Percentiles rank a stretch among this genome's conserved stretches.
phyloP scores from a whole-genome alignment of 1,140 invertebrate genomes.

The Cotesia glomerata region DNA sequence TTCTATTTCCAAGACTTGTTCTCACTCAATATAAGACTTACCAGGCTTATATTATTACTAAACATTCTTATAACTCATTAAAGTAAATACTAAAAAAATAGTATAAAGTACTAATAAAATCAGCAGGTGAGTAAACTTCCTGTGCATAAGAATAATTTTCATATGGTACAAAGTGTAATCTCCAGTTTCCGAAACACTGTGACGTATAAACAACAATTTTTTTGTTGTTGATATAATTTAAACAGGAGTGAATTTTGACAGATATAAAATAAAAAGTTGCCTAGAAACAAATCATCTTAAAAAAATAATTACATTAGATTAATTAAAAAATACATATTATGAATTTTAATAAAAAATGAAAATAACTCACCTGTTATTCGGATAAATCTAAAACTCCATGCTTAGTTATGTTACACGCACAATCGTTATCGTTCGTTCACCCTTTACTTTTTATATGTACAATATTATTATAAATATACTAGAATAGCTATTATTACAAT shows the following conservation, averaged over 20 bases:
- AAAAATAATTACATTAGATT: too few relatives aligned
- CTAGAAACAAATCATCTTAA: too few relatives aligned
- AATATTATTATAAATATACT: constrained; percentile 6
- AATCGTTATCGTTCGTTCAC: constrained; percentile 15
- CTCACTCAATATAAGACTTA: background rate
- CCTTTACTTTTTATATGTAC: background rate
- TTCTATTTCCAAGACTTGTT: constrained; percentile 48
- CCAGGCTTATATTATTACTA: background rate
- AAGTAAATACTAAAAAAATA: too few relatives aligned
- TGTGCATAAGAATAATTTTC: too few relatives aligned
- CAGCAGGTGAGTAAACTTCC: background rate
- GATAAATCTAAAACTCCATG: constrained; percentile 16
- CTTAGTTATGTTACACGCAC: constrained; percentile 6
- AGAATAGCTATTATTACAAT: background rate
- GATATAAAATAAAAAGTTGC: too few relatives aligned
- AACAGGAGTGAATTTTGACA: too few relatives aligned
- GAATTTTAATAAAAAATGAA: background rate
- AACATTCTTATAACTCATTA: too few relatives aligned
- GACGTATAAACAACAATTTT: too few relatives aligned
- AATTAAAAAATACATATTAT: too few relatives aligned
- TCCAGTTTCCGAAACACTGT: too few relatives aligned
- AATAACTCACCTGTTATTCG: constrained; percentile 19
- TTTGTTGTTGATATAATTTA: too few relatives aligned
- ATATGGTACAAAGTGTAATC: too few relatives aligned
- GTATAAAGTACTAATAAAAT: background rate